Conservation (phyloP, 2,888 invertebrate genomes). For the Morinoia aosen region DNA sequence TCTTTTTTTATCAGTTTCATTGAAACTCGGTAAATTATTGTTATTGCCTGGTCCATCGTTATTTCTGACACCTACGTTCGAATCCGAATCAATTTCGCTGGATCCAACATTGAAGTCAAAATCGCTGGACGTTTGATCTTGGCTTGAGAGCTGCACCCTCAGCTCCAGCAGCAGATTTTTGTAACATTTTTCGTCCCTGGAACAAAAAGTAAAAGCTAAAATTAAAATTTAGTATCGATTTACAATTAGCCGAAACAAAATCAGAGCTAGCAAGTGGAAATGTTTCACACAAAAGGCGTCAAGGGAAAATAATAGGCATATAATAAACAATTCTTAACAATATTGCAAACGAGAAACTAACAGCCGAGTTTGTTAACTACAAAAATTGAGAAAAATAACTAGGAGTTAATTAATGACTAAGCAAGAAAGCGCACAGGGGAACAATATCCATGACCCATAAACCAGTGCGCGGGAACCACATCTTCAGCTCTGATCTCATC, state of each 20-base stretch:
- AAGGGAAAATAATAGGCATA: neutral
- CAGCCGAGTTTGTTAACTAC: neutral
- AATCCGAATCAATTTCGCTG: neutral
- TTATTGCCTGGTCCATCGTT: neutral
- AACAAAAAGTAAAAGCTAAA: neutral
- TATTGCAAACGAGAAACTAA: neutral
- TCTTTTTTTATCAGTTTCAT: neutral
- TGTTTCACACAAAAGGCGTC: neutral
- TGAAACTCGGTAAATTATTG: neutral
- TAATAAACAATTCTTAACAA: neutral
- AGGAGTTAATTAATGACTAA: neutral
- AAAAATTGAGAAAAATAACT: neutral
- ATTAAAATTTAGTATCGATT: neutral
- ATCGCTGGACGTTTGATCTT: neutral
- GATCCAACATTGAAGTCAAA: neutral
- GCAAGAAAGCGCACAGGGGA: neutral
- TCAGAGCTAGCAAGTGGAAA: neutral
- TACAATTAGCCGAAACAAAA: neutral
- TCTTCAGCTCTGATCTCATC: neutral
- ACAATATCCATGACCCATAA: neutral
- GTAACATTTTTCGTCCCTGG: neutral
- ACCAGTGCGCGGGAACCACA: neutral
- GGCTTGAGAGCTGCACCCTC: neutral
- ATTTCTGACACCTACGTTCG: neutral
- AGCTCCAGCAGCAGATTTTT: slow-evolving; percentile 18